A percentile compares a stretch with the other conserved stretches of the same genome.
Conservation (phyloP, 2,888 invertebrate genomes). For the Diplazon laetatorius region DNA sequence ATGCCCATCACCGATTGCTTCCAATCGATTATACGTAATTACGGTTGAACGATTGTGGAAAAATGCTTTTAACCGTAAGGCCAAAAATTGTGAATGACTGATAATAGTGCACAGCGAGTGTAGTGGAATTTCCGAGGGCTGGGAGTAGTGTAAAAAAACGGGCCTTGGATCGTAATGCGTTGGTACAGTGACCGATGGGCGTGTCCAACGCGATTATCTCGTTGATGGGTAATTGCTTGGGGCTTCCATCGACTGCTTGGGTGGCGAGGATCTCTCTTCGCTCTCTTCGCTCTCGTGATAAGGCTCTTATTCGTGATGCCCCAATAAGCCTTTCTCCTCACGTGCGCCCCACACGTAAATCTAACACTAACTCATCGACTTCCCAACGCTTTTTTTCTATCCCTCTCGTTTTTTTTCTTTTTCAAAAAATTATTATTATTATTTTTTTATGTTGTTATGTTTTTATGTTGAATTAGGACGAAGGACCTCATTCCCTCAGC, state of each 20-base stretch:
- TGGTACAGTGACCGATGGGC: slow-evolving; percentile 58
- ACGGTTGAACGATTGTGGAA: no score
- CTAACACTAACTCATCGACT: slow-evolving; percentile 19
- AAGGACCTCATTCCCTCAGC: no score
- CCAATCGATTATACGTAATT: no score
- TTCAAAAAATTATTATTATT: not conserved
- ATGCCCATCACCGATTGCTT: no score
- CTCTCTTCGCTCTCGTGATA: slow-evolving; percentile 47
- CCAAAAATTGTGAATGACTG: slow-evolving; percentile 41
- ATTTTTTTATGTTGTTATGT: no score
- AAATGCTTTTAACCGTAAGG: slow-evolving; percentile 10
- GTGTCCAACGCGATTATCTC: slow-evolving; percentile 62
- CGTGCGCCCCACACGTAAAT: slow-evolving; percentile 26
- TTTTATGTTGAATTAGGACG: no score
- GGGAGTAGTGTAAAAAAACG: slow-evolving; percentile 15
- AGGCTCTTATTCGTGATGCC: slow-evolving; percentile 36
- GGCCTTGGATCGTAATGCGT: slow-evolving; percentile 38
- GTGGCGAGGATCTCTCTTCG: slow-evolving; percentile 58
- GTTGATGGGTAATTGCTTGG: slow-evolving; percentile 66
- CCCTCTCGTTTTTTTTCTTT: not conserved
- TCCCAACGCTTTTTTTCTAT: slow-evolving; percentile 14
- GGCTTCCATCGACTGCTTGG: slow-evolving; percentile 61
- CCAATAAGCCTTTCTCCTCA: slow-evolving; percentile 34
- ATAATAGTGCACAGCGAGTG: slow-evolving; percentile 21
- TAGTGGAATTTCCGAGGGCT: slow-evolving; percentile 27